Conservation (phyloP, 2,888 invertebrate genomes). For the Noctua comes region DNA sequence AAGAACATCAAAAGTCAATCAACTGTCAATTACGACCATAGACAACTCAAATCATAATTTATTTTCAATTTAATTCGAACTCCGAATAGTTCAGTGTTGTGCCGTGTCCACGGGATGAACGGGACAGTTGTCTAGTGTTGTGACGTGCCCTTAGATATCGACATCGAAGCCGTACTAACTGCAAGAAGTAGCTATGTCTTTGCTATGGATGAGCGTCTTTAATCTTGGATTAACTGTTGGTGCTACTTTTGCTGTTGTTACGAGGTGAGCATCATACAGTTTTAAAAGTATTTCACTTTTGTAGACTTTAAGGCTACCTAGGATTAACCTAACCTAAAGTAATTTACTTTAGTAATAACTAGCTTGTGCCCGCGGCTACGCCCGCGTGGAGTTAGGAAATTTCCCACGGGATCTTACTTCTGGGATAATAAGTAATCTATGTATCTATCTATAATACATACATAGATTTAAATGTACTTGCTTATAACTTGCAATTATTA, state of each 20-base stretch:
- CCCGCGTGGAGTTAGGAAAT: too few relatives aligned
- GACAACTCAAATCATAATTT: conserved; percentile 10
- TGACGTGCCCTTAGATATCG: conserved; percentile 43
- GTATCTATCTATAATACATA: too few relatives aligned
- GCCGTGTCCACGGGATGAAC: conserved; percentile 62
- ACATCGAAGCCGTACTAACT: conserved; percentile 56
- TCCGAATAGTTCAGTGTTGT: conserved; percentile 67
- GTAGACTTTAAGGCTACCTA: neutral
- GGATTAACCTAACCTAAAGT: neutral
- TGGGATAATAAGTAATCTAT: too few relatives aligned
- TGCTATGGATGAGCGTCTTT: conserved; percentile 92
- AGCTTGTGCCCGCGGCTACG: too few relatives aligned
- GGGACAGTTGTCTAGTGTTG: conserved; percentile 46
- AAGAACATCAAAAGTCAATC: conserved; percentile 31
- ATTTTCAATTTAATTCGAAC: conserved; percentile 17
- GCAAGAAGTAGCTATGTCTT: conserved; percentile 86
- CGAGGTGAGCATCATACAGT: conserved; percentile 87
- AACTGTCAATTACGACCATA: conserved; percentile 30
- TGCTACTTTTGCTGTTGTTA: conserved; percentile 91
- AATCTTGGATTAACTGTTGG: conserved; percentile 92
- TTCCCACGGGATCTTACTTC: too few relatives aligned
- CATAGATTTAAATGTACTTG: too few relatives aligned
- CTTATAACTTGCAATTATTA: too few relatives aligned
- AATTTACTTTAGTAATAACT: neutral
- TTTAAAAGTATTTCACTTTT: neutral